A percentile compares a stretch with the other conserved stretches of the same genome.
phyloP scores from a whole-genome alignment of 2,797 vertebrate genomes.

The Intellagama lesueurii region DNA sequence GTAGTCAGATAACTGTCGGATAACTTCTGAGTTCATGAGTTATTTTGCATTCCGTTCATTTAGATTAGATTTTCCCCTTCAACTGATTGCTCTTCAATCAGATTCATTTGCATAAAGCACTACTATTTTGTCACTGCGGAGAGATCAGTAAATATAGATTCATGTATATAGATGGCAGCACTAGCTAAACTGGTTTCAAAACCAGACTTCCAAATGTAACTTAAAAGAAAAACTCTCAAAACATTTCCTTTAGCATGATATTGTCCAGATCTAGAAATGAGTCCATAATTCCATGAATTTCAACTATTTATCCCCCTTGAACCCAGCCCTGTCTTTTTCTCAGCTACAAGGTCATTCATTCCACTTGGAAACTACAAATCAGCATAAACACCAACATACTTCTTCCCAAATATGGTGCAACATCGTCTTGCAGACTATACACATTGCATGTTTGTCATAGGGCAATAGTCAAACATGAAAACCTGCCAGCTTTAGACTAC shows the following conservation, averaged over 20 bases:
- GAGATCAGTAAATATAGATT: background rate
- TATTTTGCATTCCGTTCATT: too few relatives aligned
- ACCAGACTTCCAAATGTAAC: background rate
- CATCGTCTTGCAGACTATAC: constrained; percentile 19
- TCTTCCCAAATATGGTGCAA: constrained; percentile 49
- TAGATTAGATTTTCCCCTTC: too few relatives aligned
- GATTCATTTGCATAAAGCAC: too few relatives aligned
- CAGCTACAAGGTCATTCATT: background rate
- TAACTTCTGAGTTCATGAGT: too few relatives aligned
- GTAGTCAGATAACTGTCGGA: too few relatives aligned
- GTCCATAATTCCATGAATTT: constrained; percentile 52
- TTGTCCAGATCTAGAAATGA: constrained; percentile 41
- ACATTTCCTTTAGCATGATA: constrained; percentile 35
- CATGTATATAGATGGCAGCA: background rate
- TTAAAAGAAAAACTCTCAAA: background rate
- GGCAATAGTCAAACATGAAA: constrained; percentile 22
- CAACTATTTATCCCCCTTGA: constrained; percentile 48
- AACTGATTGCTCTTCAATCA: too few relatives aligned
- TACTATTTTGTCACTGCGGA: background rate
- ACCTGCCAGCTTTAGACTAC: constrained; percentile 39
- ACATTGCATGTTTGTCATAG: background rate
- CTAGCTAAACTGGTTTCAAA: constrained; percentile 11
- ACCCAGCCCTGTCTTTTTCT: background rate
- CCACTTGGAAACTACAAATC: constrained; percentile 49
- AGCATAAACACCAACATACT: constrained; percentile 54